These are phyloP conservation scores for Ispidina picta DNA, from an alignment of 2,797 vertebrate species.

Conservation along the genomic window DNA sequence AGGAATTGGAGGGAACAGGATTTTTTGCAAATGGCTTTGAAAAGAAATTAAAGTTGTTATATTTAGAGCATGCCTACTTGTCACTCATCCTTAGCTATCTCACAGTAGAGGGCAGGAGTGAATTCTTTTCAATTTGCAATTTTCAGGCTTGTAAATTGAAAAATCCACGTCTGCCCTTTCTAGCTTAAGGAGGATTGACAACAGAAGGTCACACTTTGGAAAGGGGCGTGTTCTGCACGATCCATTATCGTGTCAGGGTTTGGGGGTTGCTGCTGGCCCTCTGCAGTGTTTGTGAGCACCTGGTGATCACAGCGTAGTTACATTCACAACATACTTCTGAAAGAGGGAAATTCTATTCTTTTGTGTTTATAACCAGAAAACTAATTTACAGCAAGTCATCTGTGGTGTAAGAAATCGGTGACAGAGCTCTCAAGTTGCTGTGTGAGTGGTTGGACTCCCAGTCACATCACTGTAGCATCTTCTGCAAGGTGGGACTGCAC, in stretches of 20 bases:
- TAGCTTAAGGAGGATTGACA: slow-evolving; percentile 18
- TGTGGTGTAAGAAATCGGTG: neutral
- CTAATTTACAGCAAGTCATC: neutral
- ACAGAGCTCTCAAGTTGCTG: neutral
- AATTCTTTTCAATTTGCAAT: slow-evolving; percentile 38
- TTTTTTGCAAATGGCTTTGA: slow-evolving; percentile 4
- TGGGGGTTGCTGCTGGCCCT: neutral
- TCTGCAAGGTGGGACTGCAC: neutral
- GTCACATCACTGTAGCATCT: neutral
- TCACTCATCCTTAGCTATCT: slow-evolving; percentile 24
- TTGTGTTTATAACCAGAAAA: neutral
- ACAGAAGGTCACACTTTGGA: slow-evolving; percentile 5
- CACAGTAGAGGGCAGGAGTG: slow-evolving; percentile 14
- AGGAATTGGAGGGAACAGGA: neutral
- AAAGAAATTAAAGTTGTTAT: slow-evolving; percentile 18
- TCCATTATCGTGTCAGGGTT: neutral
- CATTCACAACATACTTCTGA: neutral
- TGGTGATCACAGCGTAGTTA: neutral
- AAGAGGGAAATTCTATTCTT: neutral
- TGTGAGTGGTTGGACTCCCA: neutral
- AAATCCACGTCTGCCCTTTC: slow-evolving; percentile 10
- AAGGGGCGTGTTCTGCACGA: neutral
- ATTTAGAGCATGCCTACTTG: neutral
- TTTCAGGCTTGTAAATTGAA: slow-evolving; percentile 53
- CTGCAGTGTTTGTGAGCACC: neutral